Evolutionary conservation across 2,888 invertebrate genomes (phyloP), one percentile per base, ranked within the genome.

Genomic region (Epicampocera succincta): DNA sequence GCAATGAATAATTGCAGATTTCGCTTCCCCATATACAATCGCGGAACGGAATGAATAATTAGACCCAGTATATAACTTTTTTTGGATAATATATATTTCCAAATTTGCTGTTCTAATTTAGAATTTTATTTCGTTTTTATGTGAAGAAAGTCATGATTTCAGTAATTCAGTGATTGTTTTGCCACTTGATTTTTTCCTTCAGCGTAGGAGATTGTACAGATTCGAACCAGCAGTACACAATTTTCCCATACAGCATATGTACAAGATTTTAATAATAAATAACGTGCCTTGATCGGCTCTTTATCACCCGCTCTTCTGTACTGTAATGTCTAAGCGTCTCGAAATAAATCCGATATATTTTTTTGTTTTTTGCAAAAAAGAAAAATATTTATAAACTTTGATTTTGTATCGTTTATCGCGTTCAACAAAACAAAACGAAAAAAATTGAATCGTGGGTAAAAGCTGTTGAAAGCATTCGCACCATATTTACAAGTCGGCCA

Each of bases 381-480:
- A n/a, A n/a, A 29, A 29, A 50, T 78, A 72, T 71, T 75, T 61
- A 76, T 66, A 58, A 65, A 38, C 42, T 52, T 76, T 15, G 46
- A 66, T 58, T 63, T 77, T 44, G 42, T 74, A 69, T 68, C 42
- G 42, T 71, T 75, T 71, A 69, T 74, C 42, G 63, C 38, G 63
- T 72, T 72, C 13, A 69, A 33, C 33, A 33, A 9, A 33, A 33
- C 1, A 29, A 29, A 29, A 29, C 3, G 6, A 29, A 29, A 6
- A 33, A 33, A 74, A 75, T 17, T 52, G 50, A 82, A 54, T 72
- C 78, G 82, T 82, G 82, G 82, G 82, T 82, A 82, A 82, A 82
- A 82, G 82, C 66, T 48, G 82, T 82, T 82, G 66, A 48, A 75
- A 61, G 56, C 65, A 68, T 78, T 82, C 78, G 82, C 78, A 78